Evolutionary conservation across 2,113 vertebrate species (phyloP).

Genomic region (Atherinomorus stipes): DNA sequence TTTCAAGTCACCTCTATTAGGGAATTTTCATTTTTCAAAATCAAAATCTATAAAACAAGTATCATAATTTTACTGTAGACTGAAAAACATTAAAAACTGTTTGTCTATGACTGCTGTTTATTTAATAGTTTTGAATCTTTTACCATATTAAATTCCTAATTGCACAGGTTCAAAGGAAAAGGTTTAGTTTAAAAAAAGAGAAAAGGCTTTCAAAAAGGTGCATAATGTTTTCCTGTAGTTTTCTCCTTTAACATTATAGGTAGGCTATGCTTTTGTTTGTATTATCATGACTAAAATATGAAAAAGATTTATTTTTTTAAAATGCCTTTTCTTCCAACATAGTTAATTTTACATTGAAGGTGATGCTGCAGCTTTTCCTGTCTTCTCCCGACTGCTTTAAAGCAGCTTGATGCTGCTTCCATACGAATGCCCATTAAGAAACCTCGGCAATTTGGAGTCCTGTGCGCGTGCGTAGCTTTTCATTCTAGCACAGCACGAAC

Average conservation of each 20-base stretch:
- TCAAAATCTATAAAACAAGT: no score
- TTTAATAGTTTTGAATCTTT: background rate
- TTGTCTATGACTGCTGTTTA: background rate
- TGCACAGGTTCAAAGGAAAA: no score
- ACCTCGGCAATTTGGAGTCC: constrained; percentile 43
- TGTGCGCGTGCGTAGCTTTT: constrained; percentile 75
- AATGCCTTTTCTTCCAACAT: background rate
- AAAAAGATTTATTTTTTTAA: no score
- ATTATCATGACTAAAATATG: no score
- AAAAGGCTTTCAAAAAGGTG: background rate
- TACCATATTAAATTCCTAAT: background rate
- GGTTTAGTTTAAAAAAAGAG: no score
- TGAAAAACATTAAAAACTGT: background rate
- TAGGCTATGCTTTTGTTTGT: no score
- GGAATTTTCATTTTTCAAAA: no score
- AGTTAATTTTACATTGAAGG: constrained; percentile 50
- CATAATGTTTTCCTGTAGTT: background rate
- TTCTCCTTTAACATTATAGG: no score
- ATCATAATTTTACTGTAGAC: no score
- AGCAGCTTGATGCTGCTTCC: constrained; percentile 19
- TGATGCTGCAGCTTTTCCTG: background rate
- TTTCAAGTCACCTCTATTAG: no score
- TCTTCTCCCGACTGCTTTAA: background rate
- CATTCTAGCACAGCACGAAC: constrained; percentile 41
- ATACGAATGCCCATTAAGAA: constrained; percentile 51